Evolutionary conservation across 1,140 invertebrate genomes (phyloP).

Genomic region (Bombus polaris): DNA sequence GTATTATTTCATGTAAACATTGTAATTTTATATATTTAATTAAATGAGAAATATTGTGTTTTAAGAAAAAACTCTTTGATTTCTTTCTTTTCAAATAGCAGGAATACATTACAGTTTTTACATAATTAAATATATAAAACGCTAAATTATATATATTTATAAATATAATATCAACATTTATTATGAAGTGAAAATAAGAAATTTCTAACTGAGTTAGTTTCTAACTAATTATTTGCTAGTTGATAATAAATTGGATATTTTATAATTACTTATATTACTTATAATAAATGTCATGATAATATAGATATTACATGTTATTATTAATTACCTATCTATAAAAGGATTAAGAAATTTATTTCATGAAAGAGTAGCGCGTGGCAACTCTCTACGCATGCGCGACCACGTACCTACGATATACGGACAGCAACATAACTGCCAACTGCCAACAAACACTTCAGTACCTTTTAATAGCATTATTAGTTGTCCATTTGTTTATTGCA

Average conservation of each 20-base stretch:
- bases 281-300: neutral
- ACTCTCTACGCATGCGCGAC: conserved; percentile 72
- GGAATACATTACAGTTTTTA: no score
- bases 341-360: neutral
- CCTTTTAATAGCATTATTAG: conserved; percentile 44
- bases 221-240: neutral
- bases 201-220: neutral
- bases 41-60: neutral
- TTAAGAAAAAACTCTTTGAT: neutral
- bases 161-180: no score
- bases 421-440: conserved; percentile 50
- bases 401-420: conserved; percentile 67
- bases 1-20: neutral
- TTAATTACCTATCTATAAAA: neutral
- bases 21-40: neutral
- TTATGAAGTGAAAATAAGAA: no score
- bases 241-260: neutral
- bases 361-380: conserved; percentile 69
- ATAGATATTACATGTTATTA: neutral
- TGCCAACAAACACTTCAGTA: conserved; percentile 57
- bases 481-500: conserved; percentile 25
- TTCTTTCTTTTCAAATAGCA: neutral
- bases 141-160: no score
- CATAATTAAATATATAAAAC: no score
- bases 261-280: neutral